Evolutionary conservation across 2,888 invertebrate genomes (phyloP).

Genomic region (Dioctria rufipes): DNA sequence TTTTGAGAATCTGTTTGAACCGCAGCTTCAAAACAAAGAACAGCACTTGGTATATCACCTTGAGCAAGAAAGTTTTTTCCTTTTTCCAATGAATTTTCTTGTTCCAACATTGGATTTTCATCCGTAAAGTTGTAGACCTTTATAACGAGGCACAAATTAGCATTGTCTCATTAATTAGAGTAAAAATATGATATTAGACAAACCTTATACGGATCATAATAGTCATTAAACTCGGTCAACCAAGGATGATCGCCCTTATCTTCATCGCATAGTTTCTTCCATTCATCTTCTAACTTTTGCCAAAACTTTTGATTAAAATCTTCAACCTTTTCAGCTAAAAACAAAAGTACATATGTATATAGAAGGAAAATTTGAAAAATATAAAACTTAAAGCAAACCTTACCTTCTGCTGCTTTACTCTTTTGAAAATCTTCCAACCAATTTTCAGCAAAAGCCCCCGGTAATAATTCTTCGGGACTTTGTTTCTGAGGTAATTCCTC

Average conservation of each 20-base stretch:
- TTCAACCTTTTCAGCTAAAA: constrained; percentile 73
- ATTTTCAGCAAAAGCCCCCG: constrained; percentile 63
- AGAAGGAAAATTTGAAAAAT: neutral
- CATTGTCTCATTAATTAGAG: neutral
- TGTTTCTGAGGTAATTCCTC: constrained; percentile 64
- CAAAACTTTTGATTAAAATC: constrained; percentile 77
- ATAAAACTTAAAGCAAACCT: neutral
- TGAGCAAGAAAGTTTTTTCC: constrained; percentile 86
- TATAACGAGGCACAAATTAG: neutral
- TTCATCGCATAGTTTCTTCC: constrained; percentile 79
- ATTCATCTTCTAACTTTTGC: constrained; percentile 81
- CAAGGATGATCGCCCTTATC: constrained; percentile 78
- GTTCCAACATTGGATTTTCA: constrained; percentile 88
- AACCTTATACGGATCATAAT: constrained; percentile 77
- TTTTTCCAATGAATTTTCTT: constrained; percentile 85
- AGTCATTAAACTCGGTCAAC: constrained; percentile 79
- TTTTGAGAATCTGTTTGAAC: constrained; percentile 86
- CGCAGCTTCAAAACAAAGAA: constrained; percentile 96
- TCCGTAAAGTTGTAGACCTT: constrained; percentile 85
- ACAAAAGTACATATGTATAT: neutral
- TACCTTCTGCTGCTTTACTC: constrained; percentile 71
- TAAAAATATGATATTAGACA: constrained; percentile 55
- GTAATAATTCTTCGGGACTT: constrained; percentile 60
- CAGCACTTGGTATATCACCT: constrained; percentile 96
- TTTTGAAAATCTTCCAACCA: constrained; percentile 73